Evolutionary conservation across 1,140 invertebrate genomes (phyloP).

Genomic region (Drosophila tristis): DNA sequence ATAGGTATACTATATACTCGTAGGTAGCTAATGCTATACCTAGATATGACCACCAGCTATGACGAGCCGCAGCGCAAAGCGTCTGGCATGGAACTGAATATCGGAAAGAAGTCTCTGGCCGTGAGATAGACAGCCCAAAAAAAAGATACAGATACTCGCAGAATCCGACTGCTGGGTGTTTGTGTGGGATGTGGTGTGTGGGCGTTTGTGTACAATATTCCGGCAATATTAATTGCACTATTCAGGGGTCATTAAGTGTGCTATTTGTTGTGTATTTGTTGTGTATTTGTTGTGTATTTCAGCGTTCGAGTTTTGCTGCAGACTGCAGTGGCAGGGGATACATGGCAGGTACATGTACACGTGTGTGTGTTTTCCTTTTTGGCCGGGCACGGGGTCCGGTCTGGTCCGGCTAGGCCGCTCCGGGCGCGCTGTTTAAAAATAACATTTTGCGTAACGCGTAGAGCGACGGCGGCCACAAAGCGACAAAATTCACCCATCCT

Average conservation of each 20-base stretch:
- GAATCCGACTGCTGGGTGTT: too few relatives aligned
- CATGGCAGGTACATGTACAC: conserved; percentile 11
- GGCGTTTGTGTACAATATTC: conserved; percentile 11
- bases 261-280: conserved; percentile 11
- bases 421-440: conserved; percentile 77
- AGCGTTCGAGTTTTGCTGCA: conserved; percentile 1
- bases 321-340: conserved; percentile 5
- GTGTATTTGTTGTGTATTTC: conserved; percentile 10
- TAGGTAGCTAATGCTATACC: neutral
- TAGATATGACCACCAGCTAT: conserved; percentile 16
- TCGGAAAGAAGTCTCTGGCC: neutral
- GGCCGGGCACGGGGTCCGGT: conserved; percentile 53
- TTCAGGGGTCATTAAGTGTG: conserved; percentile 36
- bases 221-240: conserved; percentile 26
- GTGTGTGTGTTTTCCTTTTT: conserved; percentile 15
- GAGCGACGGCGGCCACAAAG: conserved; percentile 29
- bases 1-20: too few relatives aligned
- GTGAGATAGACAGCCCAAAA: too few relatives aligned
- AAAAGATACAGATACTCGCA: neutral
- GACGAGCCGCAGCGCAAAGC: conserved; percentile 6
- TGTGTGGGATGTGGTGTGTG: too few relatives aligned
- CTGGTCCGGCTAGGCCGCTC: conserved; percentile 57
- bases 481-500: conserved; percentile 44
- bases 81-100: conserved; percentile 25
- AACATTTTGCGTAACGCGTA: conserved; percentile 79